phyloP scores from a whole-genome alignment of 2,797 vertebrate genomes.

The Thalassophryne amazonica region DNA sequence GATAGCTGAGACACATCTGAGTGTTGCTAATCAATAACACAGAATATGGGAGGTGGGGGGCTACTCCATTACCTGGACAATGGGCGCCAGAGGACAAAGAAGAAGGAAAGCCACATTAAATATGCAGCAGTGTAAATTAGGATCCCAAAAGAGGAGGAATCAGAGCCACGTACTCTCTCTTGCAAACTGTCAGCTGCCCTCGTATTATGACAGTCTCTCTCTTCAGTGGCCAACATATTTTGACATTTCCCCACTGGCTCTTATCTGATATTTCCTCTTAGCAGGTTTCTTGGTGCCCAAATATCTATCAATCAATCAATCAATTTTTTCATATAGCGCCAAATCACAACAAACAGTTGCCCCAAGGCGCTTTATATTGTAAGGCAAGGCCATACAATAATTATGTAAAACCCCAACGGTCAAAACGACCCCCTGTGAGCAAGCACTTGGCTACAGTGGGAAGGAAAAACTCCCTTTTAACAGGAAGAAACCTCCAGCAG shows the following conservation, averaged over 20 bases:
- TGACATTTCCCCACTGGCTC: constrained; percentile 42
- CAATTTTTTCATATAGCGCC: too few species aligned
- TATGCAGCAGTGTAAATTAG: constrained; percentile 61
- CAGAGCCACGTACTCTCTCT: constrained; percentile 22
- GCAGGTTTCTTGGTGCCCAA: constrained; percentile 43
- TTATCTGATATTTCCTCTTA: constrained; percentile 55
- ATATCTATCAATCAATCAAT: too few species aligned
- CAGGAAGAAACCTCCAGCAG: too few species aligned
- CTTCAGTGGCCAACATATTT: constrained; percentile 43
- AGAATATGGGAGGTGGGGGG: not conserved
- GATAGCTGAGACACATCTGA: not conserved
- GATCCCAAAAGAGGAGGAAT: constrained; percentile 6
- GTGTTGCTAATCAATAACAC: constrained; percentile 39
- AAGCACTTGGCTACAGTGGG: too few species aligned
- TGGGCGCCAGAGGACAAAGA: constrained; percentile 33
- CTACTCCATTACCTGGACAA: constrained; percentile 52
- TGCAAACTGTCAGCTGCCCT: constrained; percentile 37
- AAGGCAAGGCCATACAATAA: too few species aligned
- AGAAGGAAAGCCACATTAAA: constrained; percentile 58
- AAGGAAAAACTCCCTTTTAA: too few species aligned
- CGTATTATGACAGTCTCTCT: constrained; percentile 25
- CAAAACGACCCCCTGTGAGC: too few species aligned
- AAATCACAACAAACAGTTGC: too few species aligned
- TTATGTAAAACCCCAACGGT: too few species aligned
- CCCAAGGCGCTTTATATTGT: too few species aligned